A percentile compares a stretch with the other conserved stretches of the same genome.
Conservation (phyloP, 2,113 vertebrate genomes). For the Campylomormyrus numenius region DNA sequence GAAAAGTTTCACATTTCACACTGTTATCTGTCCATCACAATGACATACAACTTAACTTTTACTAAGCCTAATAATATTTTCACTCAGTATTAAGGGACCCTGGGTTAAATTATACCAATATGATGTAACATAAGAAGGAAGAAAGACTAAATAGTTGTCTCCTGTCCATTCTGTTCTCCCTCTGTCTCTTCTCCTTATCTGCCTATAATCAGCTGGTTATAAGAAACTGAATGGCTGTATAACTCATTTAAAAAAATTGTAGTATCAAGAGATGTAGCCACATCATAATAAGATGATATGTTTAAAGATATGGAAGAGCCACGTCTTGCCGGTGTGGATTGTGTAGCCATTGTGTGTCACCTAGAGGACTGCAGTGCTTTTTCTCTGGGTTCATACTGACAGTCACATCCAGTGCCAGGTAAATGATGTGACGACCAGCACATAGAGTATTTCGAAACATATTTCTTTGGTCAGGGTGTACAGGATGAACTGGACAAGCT, state of each 20-base stretch:
- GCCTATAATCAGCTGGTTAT: constrained; percentile 56
- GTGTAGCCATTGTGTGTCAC: neutral
- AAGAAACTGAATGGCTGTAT: constrained; percentile 60
- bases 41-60: constrained; percentile 38
- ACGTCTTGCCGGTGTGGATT: neutral
- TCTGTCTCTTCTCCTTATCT: constrained; percentile 44
- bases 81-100: constrained; percentile 58
- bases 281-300: constrained; percentile 46
- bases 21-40: constrained; percentile 25
- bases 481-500: neutral
- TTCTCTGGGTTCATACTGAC: neutral
- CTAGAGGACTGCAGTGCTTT: neutral
- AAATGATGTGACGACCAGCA: neutral
- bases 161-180: neutral
- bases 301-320: constrained; percentile 47
- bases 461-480: neutral
- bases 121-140: constrained; percentile 51
- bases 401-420: neutral
- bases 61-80: constrained; percentile 67
- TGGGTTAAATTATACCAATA: constrained; percentile 65
- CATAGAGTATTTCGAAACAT: neutral
- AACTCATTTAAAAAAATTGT: constrained; percentile 62
- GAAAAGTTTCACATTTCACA: constrained; percentile 58
- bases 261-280: constrained; percentile 38
- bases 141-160: constrained; percentile 22